Evolutionary conservation across 2,888 invertebrate genomes (phyloP).

Genomic region (Serripes groenlandicus): DNA sequence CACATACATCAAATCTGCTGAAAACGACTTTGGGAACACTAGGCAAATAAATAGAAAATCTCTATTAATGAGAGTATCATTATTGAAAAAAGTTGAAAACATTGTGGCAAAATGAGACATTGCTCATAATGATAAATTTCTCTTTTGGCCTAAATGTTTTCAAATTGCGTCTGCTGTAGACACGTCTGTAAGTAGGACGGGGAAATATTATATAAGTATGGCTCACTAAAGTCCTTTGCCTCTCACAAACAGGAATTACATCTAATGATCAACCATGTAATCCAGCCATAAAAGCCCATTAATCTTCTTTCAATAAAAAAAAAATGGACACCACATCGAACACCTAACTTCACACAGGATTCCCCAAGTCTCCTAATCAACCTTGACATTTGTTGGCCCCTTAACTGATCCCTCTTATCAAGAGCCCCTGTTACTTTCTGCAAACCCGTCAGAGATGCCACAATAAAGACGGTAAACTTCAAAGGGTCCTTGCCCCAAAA

Average conservation of each 20-base stretch:
- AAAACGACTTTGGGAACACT: too few species aligned
- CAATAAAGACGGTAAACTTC: conserved; percentile 49
- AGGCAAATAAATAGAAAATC: too few species aligned
- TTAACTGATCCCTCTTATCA: conserved; percentile 11
- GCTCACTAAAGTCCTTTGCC: too few species aligned
- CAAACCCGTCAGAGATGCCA: conserved; percentile 26
- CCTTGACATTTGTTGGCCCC: conserved; percentile 27
- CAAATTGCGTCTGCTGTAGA: too few species aligned
- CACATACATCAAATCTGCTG: too few species aligned
- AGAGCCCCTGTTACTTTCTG: conserved; percentile 24
- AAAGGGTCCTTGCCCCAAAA: conserved; percentile 37
- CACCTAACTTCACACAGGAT: conserved; percentile 22
- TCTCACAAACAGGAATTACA: background rate
- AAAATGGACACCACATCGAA: background rate
- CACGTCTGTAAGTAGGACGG: too few species aligned
- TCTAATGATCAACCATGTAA: background rate
- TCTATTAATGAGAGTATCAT: too few species aligned
- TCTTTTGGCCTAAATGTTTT: background rate
- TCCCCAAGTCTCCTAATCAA: conserved; percentile 25
- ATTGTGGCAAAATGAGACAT: background rate
- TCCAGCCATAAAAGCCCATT: conserved; percentile 13
- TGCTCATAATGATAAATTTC: background rate
- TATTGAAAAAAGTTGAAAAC: too few species aligned
- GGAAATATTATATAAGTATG: too few species aligned
- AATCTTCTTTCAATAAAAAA: conserved; percentile 43